Base-by-base conservation (phyloP, 2,888 invertebrate species). In the Conomelus anceps region DNA sequence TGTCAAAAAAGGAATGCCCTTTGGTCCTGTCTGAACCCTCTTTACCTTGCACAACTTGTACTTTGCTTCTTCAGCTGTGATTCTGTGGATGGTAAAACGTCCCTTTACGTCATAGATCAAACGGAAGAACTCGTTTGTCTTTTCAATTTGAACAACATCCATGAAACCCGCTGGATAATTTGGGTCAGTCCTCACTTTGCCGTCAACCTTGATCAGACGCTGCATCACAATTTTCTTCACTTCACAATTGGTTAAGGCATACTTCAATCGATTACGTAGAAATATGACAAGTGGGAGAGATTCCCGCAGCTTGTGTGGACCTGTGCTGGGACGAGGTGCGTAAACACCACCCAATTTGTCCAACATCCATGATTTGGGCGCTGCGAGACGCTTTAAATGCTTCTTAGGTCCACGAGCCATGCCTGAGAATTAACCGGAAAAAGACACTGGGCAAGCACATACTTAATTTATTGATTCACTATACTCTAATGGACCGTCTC, bases 351-450 rank as follows among this genome's bases (percentile, higher is more conserved):
- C 98, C 92, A 99, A 95, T 94, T 99, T 99, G 95, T 99, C 99
- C 96, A 99, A 96, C 99, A 99, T 99, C 99, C 99, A 99, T 97
- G 99, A 98, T 95, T 99, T 99, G 17, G 99, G 99, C 90, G 99
- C 99, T 94, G 98, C 97, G 93, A 99, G 95, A 94, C 99, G 98
- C 96, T 99, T 99, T 95, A 99, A 95, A 95, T 99, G 99, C 95
- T 99, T 99, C 94, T 99, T 99, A 87, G 99, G 99, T 94, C 99
- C 99, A 94, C 99, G 97, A 94, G 98, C 98, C 63, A 63, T 63
- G 63, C 63, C 63, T 63, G 13, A n/a, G 63, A 63, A 63, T 63
- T n/a, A n/a, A 63, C 63, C 63, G 63, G 63, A 63, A 63, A 63
- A 63, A 63, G 63, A 63, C 63, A 63, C 63, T n/a, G n/a, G 63